Evolutionary conservation across 2,113 vertebrate genomes (phyloP).

Genomic region (Reinhardtius hippoglossoides): DNA sequence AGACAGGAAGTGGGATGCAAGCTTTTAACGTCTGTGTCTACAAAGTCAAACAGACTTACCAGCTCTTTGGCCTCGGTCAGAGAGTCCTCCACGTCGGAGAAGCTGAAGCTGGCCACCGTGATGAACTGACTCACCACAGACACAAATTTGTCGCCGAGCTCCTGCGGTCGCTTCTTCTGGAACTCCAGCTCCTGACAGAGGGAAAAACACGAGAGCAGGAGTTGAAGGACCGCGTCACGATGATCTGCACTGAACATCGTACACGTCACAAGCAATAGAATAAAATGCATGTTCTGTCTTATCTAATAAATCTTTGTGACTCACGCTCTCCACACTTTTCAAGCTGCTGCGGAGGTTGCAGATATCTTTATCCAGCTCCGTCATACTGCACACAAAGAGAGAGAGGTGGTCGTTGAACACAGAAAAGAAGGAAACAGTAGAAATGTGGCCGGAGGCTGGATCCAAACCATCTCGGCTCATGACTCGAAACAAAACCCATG

Average conservation of each 20-base stretch:
- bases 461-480: neutral
- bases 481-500: neutral
- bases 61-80: slow-evolving; percentile 94
- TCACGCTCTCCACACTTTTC: slow-evolving; percentile 94
- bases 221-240: neutral
- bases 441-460: neutral
- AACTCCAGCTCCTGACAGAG: slow-evolving; percentile 90
- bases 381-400: slow-evolving; percentile 88
- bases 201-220: neutral
- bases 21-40: slow-evolving; percentile 16
- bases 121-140: slow-evolving; percentile 98
- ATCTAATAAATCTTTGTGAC: slow-evolving; percentile 64
- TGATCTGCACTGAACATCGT: no score
- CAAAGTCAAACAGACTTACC: slow-evolving; percentile 80
- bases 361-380: slow-evolving; percentile 97
- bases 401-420: neutral
- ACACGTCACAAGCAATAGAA: neutral
- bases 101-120: slow-evolving; percentile 97
- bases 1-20: slow-evolving; percentile 36
- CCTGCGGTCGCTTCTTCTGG: slow-evolving; percentile 89
- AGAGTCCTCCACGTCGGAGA: slow-evolving; percentile 97
- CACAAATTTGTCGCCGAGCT: slow-evolving; percentile 94
- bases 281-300: neutral
- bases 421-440: neutral
- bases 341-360: slow-evolving; percentile 91